phyloP scores from a whole-genome alignment of 1,140 invertebrate genomes.

The Magallana gigas region DNA sequence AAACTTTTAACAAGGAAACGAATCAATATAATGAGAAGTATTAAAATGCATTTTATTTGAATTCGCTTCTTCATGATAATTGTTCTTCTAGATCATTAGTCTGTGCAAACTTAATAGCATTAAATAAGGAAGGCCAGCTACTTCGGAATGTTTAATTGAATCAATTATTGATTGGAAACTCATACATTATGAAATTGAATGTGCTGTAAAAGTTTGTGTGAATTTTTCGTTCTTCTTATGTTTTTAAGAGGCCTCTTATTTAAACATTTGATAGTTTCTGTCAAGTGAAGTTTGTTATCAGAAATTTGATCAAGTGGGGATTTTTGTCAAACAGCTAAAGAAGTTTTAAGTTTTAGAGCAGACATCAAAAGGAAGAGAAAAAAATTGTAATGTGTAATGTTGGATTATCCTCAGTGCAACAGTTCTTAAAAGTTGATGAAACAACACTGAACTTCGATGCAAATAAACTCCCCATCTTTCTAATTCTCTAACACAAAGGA shows the following conservation, averaged over 20 bases:
- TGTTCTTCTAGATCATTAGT: neutral
- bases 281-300: neutral
- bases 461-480: no score
- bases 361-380: neutral
- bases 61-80: neutral
- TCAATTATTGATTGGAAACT: slow-evolving; percentile 19
- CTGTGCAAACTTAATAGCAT: slow-evolving; percentile 4
- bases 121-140: neutral
- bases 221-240: neutral
- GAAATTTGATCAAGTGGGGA: neutral
- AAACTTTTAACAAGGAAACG: neutral
- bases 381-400: neutral
- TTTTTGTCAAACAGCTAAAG: neutral
- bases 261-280: neutral
- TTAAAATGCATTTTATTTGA: slow-evolving; percentile 23
- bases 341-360: neutral
- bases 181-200: neutral
- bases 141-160: neutral
- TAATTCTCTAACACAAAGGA: no score
- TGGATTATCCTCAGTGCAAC: neutral
- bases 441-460: neutral
- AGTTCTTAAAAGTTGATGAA: neutral
- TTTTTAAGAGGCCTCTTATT: neutral
- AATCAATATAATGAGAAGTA: slow-evolving; percentile 1
- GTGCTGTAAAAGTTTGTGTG: slow-evolving; percentile 1